These are phyloP conservation scores for Pedionomus torquatus DNA, from an alignment of 2,113 vertebrate species.

Conservation along the genomic window DNA sequence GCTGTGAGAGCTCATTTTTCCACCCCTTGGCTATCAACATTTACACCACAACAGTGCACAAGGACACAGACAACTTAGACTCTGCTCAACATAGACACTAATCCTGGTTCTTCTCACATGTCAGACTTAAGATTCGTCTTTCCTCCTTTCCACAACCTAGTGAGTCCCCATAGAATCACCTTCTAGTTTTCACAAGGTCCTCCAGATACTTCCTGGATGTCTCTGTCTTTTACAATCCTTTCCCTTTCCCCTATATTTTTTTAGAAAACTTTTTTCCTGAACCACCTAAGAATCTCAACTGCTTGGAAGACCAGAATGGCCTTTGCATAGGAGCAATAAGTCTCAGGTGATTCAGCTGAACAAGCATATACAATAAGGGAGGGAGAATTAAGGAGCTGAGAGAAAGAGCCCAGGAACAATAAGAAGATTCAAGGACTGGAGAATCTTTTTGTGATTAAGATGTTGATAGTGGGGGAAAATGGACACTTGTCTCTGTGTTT, in stretches of 20 bases:
- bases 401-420: not conserved
- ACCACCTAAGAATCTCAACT: not conserved
- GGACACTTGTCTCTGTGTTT: not conserved
- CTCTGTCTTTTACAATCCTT: not conserved
- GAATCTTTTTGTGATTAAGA: not conserved
- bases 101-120: not conserved
- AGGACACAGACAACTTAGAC: not conserved
- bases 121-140: not conserved
- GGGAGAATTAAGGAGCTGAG: not conserved
- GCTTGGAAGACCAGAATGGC: not conserved
- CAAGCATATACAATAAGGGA: not conserved
- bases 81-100: not conserved
- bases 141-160: not conserved
- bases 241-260: not conserved
- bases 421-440: not conserved
- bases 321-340: not conserved
- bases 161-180: not conserved
- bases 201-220: not conserved
- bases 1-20: not conserved
- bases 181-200: not conserved
- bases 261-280: not conserved
- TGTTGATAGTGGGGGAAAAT: not conserved
- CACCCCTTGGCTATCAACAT: rapidly evolving
- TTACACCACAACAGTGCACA: not conserved
- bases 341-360: not conserved